Conservation (phyloP, 2,113 vertebrate species). For the Embiotoca jacksoni region DNA sequence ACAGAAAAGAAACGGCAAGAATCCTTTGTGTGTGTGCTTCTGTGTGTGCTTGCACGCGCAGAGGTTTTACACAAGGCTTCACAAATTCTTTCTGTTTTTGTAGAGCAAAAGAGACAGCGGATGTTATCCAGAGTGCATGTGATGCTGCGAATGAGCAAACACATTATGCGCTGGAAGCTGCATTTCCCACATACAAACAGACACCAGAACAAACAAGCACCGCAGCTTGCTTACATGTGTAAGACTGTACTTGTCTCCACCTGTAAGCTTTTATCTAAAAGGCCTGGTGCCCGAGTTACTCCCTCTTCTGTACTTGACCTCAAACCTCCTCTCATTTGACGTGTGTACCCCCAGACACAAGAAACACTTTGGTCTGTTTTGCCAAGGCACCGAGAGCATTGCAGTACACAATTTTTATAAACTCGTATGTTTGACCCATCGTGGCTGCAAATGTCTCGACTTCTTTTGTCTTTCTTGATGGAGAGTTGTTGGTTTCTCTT, state of each 20-base stretch:
- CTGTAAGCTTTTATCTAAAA: conserved; percentile 82
- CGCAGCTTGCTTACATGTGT: conserved; percentile 79
- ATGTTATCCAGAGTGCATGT: conserved; percentile 66
- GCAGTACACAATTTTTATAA: conserved; percentile 42
- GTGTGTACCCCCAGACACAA: conserved; percentile 61
- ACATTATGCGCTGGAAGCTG: conserved; percentile 72
- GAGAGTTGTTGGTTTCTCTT: conserved; percentile 56
- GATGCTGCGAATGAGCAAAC: conserved; percentile 73
- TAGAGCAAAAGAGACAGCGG: conserved; percentile 62
- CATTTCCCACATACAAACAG: conserved; percentile 74
- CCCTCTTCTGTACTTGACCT: conserved; percentile 80
- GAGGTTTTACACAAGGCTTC: conserved; percentile 44
- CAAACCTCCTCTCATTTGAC: conserved; percentile 79
- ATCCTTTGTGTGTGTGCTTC: conserved; percentile 12
- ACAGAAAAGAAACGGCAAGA: not conserved
- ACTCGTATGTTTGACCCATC: conserved; percentile 49
- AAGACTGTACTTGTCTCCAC: conserved; percentile 68
- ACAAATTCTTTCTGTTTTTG: conserved; percentile 48
- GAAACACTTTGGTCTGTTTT: conserved; percentile 69
- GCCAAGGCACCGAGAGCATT: conserved; percentile 45
- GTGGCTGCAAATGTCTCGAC: conserved; percentile 63
- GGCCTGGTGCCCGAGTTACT: conserved; percentile 69
- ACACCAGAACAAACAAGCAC: conserved; percentile 75
- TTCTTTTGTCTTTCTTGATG: conserved; percentile 50
- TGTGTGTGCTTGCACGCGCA: not conserved